Conservation (phyloP, 2,888 invertebrate genomes). For the Dinocampus coccinellae region DNA sequence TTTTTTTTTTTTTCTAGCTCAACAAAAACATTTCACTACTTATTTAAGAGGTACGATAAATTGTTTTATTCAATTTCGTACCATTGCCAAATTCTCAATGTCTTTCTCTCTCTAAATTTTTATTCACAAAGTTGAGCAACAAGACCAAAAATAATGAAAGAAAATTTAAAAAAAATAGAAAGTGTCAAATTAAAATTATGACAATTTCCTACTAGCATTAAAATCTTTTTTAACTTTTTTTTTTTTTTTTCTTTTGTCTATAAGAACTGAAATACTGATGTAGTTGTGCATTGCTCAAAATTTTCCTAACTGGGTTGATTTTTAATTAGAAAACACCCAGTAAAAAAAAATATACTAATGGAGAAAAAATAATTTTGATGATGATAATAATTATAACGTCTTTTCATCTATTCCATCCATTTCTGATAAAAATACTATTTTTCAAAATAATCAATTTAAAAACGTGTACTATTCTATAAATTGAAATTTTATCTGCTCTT, state of each 20-base stretch:
- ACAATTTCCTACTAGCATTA: neutral
- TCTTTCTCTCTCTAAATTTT: neutral
- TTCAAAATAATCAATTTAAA: neutral
- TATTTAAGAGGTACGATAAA: neutral
- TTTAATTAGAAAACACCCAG: neutral
- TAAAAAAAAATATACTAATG: neutral
- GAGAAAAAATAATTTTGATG: neutral
- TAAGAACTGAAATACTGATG: neutral
- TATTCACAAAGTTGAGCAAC: neutral
- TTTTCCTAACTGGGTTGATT: conserved; percentile 30
- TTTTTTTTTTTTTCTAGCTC: neutral
- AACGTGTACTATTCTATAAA: neutral
- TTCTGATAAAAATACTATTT: neutral
- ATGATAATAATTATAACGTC: neutral
- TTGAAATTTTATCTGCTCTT: neutral
- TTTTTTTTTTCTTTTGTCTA: neutral
- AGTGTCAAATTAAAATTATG: neutral
- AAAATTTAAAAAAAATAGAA: neutral
- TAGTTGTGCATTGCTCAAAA: conserved; percentile 36
- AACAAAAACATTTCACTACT: neutral
- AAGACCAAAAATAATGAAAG: neutral
- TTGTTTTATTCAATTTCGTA: conserved; percentile 5
- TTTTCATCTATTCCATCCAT: neutral
- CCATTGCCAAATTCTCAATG: neutral
- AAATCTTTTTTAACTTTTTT: neutral